These are phyloP conservation scores for Leucania comma DNA, from an alignment of 2,888 invertebrate genomes.

Conservation along the genomic window DNA sequence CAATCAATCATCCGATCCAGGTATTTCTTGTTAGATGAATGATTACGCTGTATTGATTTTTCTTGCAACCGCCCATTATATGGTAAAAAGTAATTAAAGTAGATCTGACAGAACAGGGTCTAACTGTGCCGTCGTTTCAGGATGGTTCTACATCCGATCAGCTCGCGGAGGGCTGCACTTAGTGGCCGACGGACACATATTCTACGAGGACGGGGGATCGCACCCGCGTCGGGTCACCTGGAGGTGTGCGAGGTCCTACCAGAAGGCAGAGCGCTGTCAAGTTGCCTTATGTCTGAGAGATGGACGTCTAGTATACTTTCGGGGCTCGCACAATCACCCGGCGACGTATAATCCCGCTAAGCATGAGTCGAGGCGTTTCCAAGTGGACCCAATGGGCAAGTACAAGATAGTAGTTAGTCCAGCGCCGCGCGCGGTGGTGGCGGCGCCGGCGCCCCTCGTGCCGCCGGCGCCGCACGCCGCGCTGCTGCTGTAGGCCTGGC, in stretches of 20 bases:
- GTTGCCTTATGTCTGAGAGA: slow-evolving; percentile 87
- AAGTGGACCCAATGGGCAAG: slow-evolving; percentile 89
- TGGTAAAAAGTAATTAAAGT: slow-evolving; percentile 15
- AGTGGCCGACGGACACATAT: slow-evolving; percentile 87
- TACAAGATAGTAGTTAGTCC: slow-evolving; percentile 86
- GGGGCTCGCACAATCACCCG: slow-evolving; percentile 87
- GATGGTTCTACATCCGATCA: slow-evolving; percentile 89
- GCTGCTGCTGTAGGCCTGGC: slow-evolving; percentile 88
- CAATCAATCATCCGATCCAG: slow-evolving; percentile 38
- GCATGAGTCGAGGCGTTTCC: slow-evolving; percentile 86
- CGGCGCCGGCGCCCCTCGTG: slow-evolving; percentile 74
- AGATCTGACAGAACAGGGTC: slow-evolving; percentile 47
- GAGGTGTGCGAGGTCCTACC: slow-evolving; percentile 88
- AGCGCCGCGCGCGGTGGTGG: slow-evolving; percentile 69
- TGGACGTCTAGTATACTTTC: slow-evolving; percentile 87
- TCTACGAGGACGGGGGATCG: slow-evolving; percentile 89
- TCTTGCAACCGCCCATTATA: slow-evolving; percentile 10
- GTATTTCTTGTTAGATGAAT: slow-evolving; percentile 48
- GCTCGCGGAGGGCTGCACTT: slow-evolving; percentile 87
- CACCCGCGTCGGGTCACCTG: slow-evolving; percentile 88
- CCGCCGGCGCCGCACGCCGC: slow-evolving; percentile 84
- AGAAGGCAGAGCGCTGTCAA: slow-evolving; percentile 88
- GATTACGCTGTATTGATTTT: slow-evolving; percentile 43
- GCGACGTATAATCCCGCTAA: slow-evolving; percentile 86
- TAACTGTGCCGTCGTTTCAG: slow-evolving; percentile 78